phyloP scores from a whole-genome alignment of 1,140 invertebrate genomes.

The Calliphora vicina region DNA sequence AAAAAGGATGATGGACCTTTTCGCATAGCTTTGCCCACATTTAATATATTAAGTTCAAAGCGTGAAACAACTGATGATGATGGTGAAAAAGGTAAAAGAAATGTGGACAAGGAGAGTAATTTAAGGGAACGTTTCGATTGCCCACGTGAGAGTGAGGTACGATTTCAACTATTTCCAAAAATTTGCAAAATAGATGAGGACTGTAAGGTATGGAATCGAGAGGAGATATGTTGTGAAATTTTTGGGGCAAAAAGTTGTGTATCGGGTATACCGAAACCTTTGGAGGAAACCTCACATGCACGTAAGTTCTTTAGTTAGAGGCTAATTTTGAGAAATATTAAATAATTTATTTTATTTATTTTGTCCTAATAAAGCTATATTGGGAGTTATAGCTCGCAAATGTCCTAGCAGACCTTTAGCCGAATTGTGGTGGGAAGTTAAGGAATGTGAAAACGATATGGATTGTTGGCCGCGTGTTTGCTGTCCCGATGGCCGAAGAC shows the following conservation, averaged over 20 bases:
- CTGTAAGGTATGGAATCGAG: constrained; percentile 65
- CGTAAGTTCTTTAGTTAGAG: constrained; percentile 62
- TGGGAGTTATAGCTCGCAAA: constrained; percentile 71
- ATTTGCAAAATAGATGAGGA: constrained; percentile 67
- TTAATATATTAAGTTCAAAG: constrained; percentile 51
- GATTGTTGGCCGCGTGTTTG: constrained; percentile 77
- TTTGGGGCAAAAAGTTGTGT: constrained; percentile 66
- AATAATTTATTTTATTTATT: constrained; percentile 41
- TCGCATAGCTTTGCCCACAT: constrained; percentile 58
- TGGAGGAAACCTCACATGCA: constrained; percentile 66
- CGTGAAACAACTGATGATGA: constrained; percentile 20
- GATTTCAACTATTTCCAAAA: constrained; percentile 66
- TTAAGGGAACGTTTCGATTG: constrained; percentile 62
- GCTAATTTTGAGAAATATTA: too few relatives aligned
- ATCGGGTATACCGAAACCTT: constrained; percentile 67
- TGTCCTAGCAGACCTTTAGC: constrained; percentile 72
- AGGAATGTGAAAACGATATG: constrained; percentile 70
- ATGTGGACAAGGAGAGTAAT: constrained; percentile 37
- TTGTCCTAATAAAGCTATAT: constrained; percentile 69
- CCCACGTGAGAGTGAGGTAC: constrained; percentile 65
- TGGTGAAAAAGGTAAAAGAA: constrained; percentile 56
- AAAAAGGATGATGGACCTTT: constrained; percentile 53
- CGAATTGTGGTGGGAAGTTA: constrained; percentile 72
- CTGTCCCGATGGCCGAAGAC: constrained; percentile 71
- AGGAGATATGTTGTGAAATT: constrained; percentile 67